These are phyloP conservation scores for Amphimallon solstitiale DNA, from an alignment of 2,888 invertebrate genomes.

Conservation along the genomic window DNA sequence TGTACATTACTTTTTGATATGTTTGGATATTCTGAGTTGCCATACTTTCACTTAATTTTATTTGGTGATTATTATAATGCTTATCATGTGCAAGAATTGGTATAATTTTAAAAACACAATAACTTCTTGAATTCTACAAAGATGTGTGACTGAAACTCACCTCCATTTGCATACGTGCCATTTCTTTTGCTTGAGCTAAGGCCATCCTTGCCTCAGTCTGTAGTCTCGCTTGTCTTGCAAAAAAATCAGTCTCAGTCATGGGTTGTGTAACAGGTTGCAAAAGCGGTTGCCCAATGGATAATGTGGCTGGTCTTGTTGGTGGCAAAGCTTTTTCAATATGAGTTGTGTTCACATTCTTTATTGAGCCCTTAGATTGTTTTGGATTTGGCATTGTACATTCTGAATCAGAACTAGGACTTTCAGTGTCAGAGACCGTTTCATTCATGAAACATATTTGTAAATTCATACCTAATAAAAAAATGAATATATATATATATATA, in stretches of 20 bases:
- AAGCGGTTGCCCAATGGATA: slow-evolving; percentile 63
- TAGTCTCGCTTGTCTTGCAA: slow-evolving; percentile 81
- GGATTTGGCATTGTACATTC: slow-evolving; percentile 66
- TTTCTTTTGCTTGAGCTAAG: slow-evolving; percentile 88
- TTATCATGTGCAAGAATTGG: too few species aligned
- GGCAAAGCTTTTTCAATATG: slow-evolving; percentile 41
- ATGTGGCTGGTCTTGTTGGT: slow-evolving; percentile 57
- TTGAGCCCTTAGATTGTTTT: slow-evolving; percentile 55
- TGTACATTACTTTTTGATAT: too few species aligned
- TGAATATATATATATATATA: slow-evolving; percentile 6
- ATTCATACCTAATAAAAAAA: slow-evolving; percentile 76
- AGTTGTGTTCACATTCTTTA: slow-evolving; percentile 42
- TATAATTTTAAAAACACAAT: too few species aligned
- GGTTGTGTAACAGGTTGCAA: slow-evolving; percentile 63
- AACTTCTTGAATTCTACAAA: too few species aligned
- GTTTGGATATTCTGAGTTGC: too few species aligned
- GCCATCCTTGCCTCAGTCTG: slow-evolving; percentile 90
- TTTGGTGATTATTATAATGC: too few species aligned
- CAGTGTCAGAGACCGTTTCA: slow-evolving; percentile 86
- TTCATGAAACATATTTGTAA: slow-evolving; percentile 97
- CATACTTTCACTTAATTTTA: too few species aligned
- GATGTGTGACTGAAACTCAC: slow-evolving; percentile 59
- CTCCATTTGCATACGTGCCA: slow-evolving; percentile 93
- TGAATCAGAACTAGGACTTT: slow-evolving; percentile 79
- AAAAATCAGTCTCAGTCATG: slow-evolving; percentile 79